Conservation (phyloP, 2,113 vertebrate genomes). For the Syngnathoides biaculeatus region DNA sequence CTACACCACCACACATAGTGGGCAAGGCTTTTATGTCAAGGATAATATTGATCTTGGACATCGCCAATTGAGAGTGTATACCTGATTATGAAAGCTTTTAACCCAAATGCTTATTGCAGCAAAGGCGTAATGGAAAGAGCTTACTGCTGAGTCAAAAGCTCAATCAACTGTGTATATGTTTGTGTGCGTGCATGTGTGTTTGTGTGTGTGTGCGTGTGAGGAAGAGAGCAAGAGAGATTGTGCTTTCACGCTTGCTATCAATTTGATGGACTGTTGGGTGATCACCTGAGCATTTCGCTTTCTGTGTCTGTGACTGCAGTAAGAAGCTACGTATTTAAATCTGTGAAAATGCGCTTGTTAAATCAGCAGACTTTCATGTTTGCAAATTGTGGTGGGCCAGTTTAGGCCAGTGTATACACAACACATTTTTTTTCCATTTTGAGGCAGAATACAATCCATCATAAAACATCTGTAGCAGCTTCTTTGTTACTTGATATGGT, state of each 20-base stretch:
- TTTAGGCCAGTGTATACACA: slow-evolving; percentile 16
- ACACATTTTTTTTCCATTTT: slow-evolving; percentile 38
- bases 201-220: slow-evolving; percentile 6
- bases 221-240: background rate
- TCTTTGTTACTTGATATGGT: background rate
- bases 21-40: slow-evolving; percentile 30
- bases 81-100: slow-evolving; percentile 69
- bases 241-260: slow-evolving; percentile 26
- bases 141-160: slow-evolving; percentile 42
- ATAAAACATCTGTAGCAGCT: slow-evolving; percentile 42
- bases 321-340: slow-evolving; percentile 4
- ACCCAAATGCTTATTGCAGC: slow-evolving; percentile 65
- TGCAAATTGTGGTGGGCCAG: background rate
- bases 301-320: slow-evolving; percentile 37
- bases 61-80: slow-evolving; percentile 38
- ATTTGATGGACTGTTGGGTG: slow-evolving; percentile 52
- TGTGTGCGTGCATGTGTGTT: slow-evolving; percentile 4
- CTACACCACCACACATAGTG: slow-evolving; percentile 2
- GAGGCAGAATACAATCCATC: slow-evolving; percentile 29
- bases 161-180: slow-evolving; percentile 6
- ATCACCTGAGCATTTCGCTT: slow-evolving; percentile 50
- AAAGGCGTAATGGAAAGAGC: slow-evolving; percentile 54
- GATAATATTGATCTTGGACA: slow-evolving; percentile 52
- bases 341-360: slow-evolving; percentile 31
- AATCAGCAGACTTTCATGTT: slow-evolving; percentile 21